These are phyloP conservation scores for cattle (Bos taurus) DNA, from an alignment of 2,113 vertebrate genomes.

Conservation along the genomic window DNA sequence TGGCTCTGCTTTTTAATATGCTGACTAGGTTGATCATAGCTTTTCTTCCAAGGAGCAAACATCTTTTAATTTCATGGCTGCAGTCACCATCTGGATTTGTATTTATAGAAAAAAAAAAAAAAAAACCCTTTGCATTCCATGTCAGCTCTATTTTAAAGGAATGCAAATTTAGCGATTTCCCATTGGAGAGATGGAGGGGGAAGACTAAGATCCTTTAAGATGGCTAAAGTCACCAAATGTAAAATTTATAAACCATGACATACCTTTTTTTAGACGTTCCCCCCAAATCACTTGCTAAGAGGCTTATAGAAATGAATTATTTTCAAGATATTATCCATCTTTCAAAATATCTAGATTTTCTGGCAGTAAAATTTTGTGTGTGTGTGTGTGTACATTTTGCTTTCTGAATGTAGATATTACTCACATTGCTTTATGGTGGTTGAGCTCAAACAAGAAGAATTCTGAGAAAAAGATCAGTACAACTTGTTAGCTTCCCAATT, in stretches of 20 bases:
- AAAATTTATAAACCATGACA: neutral
- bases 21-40: neutral
- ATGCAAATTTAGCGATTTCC: neutral
- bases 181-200: neutral
- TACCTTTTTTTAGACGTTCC: neutral
- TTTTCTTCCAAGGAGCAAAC: neutral
- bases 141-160: constrained; percentile 3
- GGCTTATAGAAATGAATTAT: constrained; percentile 1
- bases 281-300: neutral
- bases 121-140: neutral
- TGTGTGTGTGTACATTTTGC: neutral
- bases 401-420: constrained; percentile 31
- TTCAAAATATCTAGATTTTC: constrained; percentile 47
- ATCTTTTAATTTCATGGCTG: neutral
- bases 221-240: neutral
- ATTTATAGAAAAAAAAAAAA: neutral
- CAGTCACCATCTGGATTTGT: neutral
- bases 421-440: constrained; percentile 65
- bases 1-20: neutral
- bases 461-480: constrained; percentile 64
- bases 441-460: constrained; percentile 73
- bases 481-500: constrained; percentile 68
- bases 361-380: neutral
- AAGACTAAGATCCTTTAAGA: neutral
- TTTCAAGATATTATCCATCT: neutral